Percentiles rank a stretch among this genome's conserved stretches.
Conservation (phyloP, 2,888 invertebrate species). For the Unio pictorum region DNA sequence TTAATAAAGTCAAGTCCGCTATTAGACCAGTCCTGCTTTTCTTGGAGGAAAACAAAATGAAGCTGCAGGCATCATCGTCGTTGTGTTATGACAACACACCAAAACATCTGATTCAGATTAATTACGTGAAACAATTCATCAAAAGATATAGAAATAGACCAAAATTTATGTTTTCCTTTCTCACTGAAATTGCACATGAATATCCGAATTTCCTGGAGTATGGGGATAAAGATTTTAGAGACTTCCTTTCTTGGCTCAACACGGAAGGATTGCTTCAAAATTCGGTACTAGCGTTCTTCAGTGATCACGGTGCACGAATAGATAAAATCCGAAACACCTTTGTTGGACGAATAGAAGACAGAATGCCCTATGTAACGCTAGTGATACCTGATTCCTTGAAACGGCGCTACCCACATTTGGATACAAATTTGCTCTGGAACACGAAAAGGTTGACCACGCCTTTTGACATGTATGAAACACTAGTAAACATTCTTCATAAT, state of each 20-base stretch:
- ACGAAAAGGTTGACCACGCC: constrained; percentile 82
- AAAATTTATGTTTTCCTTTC: constrained; percentile 89
- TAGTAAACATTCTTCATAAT: constrained; percentile 77
- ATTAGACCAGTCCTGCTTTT: constrained; percentile 7
- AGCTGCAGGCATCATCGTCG: constrained; percentile 15
- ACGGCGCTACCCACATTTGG: constrained; percentile 77
- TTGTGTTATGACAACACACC: constrained; percentile 27
- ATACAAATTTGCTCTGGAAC: constrained; percentile 80
- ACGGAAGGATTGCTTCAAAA: constrained; percentile 54
- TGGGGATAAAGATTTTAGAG: constrained; percentile 80
- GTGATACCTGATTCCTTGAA: constrained; percentile 83
- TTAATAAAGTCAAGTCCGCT: constrained; percentile 13
- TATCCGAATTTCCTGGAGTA: constrained; percentile 83
- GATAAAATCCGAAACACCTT: constrained; percentile 87
- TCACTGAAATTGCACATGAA: constrained; percentile 87
- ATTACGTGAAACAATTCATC: constrained; percentile 76
- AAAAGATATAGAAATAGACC: constrained; percentile 76
- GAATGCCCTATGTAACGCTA: constrained; percentile 85
- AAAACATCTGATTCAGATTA: constrained; percentile 76
- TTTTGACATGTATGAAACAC: constrained; percentile 87
- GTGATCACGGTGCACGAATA: constrained; percentile 93
- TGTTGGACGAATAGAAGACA: constrained; percentile 85
- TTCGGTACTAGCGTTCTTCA: constrained; percentile 74
- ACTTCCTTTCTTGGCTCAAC: constrained; percentile 75
- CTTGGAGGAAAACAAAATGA: constrained; percentile 25